Evolutionary conservation across 2,113 vertebrate species (phyloP).

Genomic region (Microcebus griseorufus): DNA sequence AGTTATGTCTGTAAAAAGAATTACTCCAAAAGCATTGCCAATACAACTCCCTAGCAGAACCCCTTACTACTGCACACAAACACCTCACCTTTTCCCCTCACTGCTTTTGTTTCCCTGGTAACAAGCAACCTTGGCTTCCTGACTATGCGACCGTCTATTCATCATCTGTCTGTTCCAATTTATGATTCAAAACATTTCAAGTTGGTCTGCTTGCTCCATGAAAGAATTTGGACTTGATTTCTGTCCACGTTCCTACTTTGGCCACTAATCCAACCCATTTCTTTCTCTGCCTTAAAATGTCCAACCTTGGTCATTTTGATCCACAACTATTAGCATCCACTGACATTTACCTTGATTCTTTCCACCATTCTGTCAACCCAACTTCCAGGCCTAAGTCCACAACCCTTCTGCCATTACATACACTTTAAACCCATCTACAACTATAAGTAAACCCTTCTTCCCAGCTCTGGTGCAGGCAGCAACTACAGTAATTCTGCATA

Average conservation of each 20-base stretch:
- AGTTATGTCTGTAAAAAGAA: not conserved
- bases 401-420: not conserved
- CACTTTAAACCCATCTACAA: not conserved
- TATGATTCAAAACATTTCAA: constrained; percentile 37
- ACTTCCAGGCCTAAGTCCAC: not conserved
- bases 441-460: not conserved
- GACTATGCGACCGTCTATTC: not conserved
- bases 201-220: not conserved
- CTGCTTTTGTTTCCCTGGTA: constrained; percentile 33
- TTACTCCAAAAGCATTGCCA: not conserved
- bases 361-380: not conserved
- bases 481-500: not conserved
- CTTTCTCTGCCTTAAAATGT: not conserved
- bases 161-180: constrained; percentile 32
- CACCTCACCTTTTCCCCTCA: not conserved
- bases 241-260: not conserved
- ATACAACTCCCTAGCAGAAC: not conserved
- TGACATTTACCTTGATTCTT: not conserved
- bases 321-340: not conserved
- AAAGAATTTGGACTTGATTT: constrained; percentile 23
- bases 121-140: not conserved
- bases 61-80: not conserved
- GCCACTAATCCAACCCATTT: not conserved
- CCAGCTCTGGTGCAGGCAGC: not conserved
- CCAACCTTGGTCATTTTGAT: not conserved